Conservation (phyloP, 2,888 invertebrate genomes). For the Cryptus armator region DNA sequence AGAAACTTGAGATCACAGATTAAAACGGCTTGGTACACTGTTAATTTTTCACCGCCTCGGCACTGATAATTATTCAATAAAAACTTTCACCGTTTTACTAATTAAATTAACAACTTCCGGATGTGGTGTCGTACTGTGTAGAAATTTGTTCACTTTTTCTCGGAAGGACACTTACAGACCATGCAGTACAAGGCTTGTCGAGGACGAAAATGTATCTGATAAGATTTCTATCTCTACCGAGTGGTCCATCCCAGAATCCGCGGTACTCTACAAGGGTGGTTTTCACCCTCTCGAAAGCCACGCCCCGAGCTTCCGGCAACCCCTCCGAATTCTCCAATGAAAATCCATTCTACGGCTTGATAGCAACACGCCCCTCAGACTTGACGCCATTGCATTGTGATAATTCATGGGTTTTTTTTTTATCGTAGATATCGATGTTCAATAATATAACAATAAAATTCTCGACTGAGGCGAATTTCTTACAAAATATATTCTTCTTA, state of each 20-base stretch:
- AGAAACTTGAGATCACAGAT: slow-evolving; percentile 20
- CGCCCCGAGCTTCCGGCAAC: slow-evolving; percentile 70
- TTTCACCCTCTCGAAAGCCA: slow-evolving; percentile 68
- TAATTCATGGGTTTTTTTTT: slow-evolving; percentile 44
- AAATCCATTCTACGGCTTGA: slow-evolving; percentile 39
- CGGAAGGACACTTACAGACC: background rate
- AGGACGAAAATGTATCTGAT: slow-evolving; percentile 68
- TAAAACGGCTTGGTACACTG: slow-evolving; percentile 16
- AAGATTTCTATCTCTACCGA: slow-evolving; percentile 65
- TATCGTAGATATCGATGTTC: slow-evolving; percentile 37
- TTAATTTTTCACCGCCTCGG: background rate
- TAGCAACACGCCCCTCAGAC: slow-evolving; percentile 68
- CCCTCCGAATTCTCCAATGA: slow-evolving; percentile 72
- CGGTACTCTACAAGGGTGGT: slow-evolving; percentile 55
- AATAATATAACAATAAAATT: slow-evolving; percentile 4
- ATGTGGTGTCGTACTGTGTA: background rate
- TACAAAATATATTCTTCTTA: too few species aligned
- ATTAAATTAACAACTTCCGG: background rate
- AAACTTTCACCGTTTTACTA: background rate
- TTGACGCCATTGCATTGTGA: slow-evolving; percentile 69
- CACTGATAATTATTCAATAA: background rate
- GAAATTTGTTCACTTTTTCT: slow-evolving; percentile 22
- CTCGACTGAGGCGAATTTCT: background rate
- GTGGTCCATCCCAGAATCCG: slow-evolving; percentile 63
- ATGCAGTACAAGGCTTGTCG: slow-evolving; percentile 37